A percentile compares a stretch with the other conserved stretches of the same genome.
phyloP scores from a whole-genome alignment of 1,140 invertebrate species.

The Pristionchus pacificus region DNA sequence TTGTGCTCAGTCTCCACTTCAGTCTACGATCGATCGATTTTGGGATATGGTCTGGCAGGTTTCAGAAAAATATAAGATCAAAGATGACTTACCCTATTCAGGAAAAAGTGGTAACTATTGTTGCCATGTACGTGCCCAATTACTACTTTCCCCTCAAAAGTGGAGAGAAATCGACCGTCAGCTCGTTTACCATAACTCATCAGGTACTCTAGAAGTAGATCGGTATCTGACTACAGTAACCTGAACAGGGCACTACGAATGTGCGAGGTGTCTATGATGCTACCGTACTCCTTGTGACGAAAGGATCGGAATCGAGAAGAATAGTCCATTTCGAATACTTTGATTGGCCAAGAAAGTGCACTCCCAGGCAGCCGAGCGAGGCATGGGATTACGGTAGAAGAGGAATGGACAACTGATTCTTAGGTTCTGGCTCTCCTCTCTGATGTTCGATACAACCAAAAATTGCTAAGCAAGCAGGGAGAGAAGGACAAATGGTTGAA shows the following conservation, averaged over 20 bases:
- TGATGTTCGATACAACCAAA: neutral
- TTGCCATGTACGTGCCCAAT: neutral
- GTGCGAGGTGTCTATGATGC: neutral
- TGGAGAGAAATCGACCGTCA: neutral
- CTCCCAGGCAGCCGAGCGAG: neutral
- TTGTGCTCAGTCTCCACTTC: neutral
- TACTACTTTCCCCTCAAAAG: neutral
- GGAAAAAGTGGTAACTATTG: neutral
- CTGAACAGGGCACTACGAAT: neutral
- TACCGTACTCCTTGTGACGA: neutral
- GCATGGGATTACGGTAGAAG: neutral
- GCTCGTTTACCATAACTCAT: no score
- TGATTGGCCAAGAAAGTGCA: neutral
- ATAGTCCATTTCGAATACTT: neutral
- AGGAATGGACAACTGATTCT: neutral
- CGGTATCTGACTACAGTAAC: neutral
- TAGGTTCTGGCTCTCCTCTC: neutral
- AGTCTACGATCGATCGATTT: neutral
- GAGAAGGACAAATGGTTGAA: neutral
- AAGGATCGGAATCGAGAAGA: neutral
- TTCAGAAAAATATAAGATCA: neutral
- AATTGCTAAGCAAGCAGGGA: neutral
- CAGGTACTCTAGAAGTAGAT: neutral
- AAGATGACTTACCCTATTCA: neutral
- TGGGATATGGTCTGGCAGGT: neutral